Conservation (phyloP, 1,140 invertebrate genomes). For the Drosophila cardini region DNA sequence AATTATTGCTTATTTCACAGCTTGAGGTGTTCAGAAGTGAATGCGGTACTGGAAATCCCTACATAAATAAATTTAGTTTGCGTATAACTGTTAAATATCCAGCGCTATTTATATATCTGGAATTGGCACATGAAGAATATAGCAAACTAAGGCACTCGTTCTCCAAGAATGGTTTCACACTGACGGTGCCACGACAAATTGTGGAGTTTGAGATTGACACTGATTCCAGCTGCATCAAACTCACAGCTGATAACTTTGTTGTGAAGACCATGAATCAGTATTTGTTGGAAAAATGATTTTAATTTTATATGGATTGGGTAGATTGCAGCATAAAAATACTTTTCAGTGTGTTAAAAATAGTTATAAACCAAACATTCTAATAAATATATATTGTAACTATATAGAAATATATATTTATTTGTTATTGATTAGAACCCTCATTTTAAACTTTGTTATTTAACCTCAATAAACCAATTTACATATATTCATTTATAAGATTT, state of each 20-base stretch:
- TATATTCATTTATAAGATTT: neutral
- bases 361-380: neutral
- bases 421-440: neutral
- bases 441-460: neutral
- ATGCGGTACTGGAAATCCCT: conserved; percentile 38
- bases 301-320: too few species aligned
- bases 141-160: conserved; percentile 65
- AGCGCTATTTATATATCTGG: conserved; percentile 78
- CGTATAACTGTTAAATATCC: conserved; percentile 69
- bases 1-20: conserved; percentile 15
- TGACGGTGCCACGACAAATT: conserved; percentile 63
- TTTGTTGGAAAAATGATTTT: conserved; percentile 27
- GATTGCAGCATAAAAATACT: neutral
- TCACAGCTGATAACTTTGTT: conserved; percentile 39
- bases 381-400: conserved; percentile 2
- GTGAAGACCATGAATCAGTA: conserved; percentile 72
- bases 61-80: conserved; percentile 78
- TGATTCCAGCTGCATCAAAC: conserved; percentile 46
- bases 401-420: neutral
- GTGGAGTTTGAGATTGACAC: conserved; percentile 65
- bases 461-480: conserved; percentile 2
- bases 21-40: conserved; percentile 50
- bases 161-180: conserved; percentile 83
- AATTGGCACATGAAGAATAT: conserved; percentile 59
- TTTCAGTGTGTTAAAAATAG: neutral